Conservation (phyloP, 2,797 vertebrate species). For the Florisuga fusca region DNA sequence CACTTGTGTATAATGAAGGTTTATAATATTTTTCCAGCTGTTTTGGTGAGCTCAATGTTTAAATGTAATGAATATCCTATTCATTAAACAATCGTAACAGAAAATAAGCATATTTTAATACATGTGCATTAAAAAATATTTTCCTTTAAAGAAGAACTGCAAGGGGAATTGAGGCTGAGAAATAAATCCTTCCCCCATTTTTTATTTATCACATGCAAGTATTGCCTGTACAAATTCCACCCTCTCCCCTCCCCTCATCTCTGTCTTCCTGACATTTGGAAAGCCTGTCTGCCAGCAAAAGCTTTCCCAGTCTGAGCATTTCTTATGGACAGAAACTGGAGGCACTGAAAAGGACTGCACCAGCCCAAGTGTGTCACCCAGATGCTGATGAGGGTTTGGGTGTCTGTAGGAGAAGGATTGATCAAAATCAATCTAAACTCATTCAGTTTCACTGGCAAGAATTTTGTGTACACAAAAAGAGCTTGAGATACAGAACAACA, state of each 20-base stretch:
- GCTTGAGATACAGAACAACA: background rate
- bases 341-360: background rate
- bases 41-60: constrained; percentile 17
- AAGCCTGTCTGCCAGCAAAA: background rate
- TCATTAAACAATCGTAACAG: constrained; percentile 22
- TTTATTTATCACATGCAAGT: background rate
- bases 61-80: background rate
- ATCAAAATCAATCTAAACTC: background rate
- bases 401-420: background rate
- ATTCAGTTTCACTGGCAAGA: background rate
- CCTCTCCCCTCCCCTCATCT: background rate
- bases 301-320: background rate
- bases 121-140: background rate
- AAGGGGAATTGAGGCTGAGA: background rate
- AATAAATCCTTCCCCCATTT: background rate
- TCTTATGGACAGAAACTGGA: background rate
- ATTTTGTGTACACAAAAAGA: background rate
- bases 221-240: constrained; percentile 4
- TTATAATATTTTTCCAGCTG: constrained; percentile 37
- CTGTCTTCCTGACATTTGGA: background rate
- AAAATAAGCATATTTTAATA: background rate
- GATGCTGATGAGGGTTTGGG: background rate
- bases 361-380: background rate
- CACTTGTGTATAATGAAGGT: background rate
- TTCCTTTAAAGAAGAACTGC: constrained; percentile 5